phyloP scores from a whole-genome alignment of 2,797 vertebrate species.

The Falco concolor region DNA sequence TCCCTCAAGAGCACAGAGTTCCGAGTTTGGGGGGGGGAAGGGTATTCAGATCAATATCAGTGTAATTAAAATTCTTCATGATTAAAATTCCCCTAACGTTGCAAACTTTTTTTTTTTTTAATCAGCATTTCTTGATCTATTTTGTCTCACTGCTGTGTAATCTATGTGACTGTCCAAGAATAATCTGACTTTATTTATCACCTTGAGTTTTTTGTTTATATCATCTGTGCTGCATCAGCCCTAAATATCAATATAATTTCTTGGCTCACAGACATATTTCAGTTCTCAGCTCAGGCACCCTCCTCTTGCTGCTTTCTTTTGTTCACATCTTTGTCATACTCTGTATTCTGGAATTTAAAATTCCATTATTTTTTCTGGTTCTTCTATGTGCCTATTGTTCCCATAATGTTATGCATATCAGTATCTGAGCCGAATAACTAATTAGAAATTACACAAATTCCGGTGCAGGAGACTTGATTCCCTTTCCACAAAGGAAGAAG shows the following conservation, averaged over 20 bases:
- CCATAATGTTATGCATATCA: not conserved
- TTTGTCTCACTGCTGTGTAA: not conserved
- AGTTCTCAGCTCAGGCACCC: not conserved
- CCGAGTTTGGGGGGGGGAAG: not conserved
- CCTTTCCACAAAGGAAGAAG: not conserved
- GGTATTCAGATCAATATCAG: slow-evolving; percentile 28
- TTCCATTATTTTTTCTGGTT: not conserved
- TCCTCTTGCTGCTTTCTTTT: not conserved
- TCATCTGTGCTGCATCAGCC: slow-evolving; percentile 18
- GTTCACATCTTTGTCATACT: not conserved
- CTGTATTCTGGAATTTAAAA: not conserved
- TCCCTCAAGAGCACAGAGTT: not conserved
- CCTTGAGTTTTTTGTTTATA: slow-evolving; percentile 39
- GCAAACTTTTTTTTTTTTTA: slow-evolving; percentile 28
- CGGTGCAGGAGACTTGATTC: not conserved
- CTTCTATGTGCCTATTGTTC: not conserved
- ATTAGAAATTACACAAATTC: not conserved
- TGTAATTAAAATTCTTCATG: slow-evolving; percentile 61
- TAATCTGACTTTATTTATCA: slow-evolving; percentile 29
- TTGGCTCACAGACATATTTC: not conserved
- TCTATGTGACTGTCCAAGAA: not conserved
- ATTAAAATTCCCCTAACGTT: slow-evolving; percentile 57
- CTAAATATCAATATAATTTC: slow-evolving; percentile 28
- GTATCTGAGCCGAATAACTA: not conserved
- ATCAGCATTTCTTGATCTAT: slow-evolving; percentile 47